Evolutionary conservation across 2,113 vertebrate species (phyloP), one percentile per base, ranked within the genome.

Genomic region (Pollimyrus isidori): DNA sequence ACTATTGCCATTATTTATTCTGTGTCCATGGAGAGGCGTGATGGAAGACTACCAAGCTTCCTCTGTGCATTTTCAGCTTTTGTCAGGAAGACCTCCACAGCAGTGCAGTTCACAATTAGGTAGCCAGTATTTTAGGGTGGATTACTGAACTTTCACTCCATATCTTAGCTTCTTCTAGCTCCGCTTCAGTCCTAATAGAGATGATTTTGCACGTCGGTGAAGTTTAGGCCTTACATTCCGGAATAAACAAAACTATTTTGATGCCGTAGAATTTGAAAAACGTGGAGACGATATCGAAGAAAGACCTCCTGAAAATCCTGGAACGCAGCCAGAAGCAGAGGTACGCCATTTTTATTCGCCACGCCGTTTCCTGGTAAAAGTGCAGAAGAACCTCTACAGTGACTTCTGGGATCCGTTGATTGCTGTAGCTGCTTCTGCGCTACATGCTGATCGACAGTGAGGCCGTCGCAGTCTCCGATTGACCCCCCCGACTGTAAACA

Each of bases 311-410:
- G 91, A 96, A 95, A 45, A 96, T 97, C 88, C 93, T 97, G 92
- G 95, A 96, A 91, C 89, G 96, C 91, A 93, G 95, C 91, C 94
- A 96, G 93, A 96, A 95, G 87, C 96, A 97, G 93, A 96, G 96
- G 96, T 97, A 95, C 94, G 83, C 26, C n/a, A 9, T n/a, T 62
- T 84, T 76, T 46, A 53, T 49, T 49, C 19, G 17, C 23, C 9
- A 30, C 21, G 7, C 3, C 69, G 23, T 15, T 58, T 89, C 56
- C 56, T 86, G 35, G 21, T 39, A 26, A 10, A 62, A 5, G 7
- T 7, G 23, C 53, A 48, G 42, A 39, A 42, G 19, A 83, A 83
- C 21, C 21, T 23, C 0, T n/a, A 84, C 3, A 84, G 21, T 48
- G 82, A 84, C 15, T 84, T 80, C 73, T 42, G 30, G 73, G 4